Base-by-base conservation (phyloP, 1,140 invertebrate species). In the Drosophila yakuba region DNA sequence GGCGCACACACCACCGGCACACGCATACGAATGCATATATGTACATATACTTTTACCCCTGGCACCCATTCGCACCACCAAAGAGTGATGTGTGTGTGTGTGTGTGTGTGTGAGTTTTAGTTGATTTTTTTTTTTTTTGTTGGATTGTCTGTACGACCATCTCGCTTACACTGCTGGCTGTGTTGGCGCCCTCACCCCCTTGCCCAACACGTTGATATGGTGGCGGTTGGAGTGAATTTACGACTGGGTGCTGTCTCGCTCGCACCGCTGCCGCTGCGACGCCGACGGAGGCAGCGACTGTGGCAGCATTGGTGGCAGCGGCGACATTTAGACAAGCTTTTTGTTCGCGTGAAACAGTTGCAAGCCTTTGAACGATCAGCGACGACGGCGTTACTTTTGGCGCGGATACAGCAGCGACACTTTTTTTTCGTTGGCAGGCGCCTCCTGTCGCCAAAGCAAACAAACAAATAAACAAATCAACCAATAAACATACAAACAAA, bases 321-420 rank as follows among this genome's bases (percentile, higher is more conserved):
- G 48, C 61, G 61, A 67, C 54, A 57, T 52, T 52, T 63, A 55
- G 71, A 51, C 80, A 90, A 91, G 90, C 90, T 91, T 91, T 91
- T 91, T 91, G 90, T 91, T 88, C 86, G 80, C 80, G 76, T 79
- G 88, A 91, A 91, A 91, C 90, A 91, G 90, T 91, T 91, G 90
- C 90, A 91, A 91, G 90, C 74, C 91, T 91, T 91, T 90, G 84
- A 90, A 91, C 90, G 90, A 91, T 90, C 90, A 91, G 90, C 83
- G 78, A 91, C 90, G 90, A 91, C 90, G 90, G 79, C 80, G 90
- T 86, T 90, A 90, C 83, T 85, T 89, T 91, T 91, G 78, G 85
- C 85, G 85, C 85, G 85, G 85, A 89, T 89, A 80, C 60, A 57
- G 56, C 57, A 66, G 68, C 64, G 64, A 68, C 64, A 80, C 75